These are phyloP conservation scores for Ormyrus rosae DNA, from an alignment of 2,888 invertebrate species.

Conservation along the genomic window DNA sequence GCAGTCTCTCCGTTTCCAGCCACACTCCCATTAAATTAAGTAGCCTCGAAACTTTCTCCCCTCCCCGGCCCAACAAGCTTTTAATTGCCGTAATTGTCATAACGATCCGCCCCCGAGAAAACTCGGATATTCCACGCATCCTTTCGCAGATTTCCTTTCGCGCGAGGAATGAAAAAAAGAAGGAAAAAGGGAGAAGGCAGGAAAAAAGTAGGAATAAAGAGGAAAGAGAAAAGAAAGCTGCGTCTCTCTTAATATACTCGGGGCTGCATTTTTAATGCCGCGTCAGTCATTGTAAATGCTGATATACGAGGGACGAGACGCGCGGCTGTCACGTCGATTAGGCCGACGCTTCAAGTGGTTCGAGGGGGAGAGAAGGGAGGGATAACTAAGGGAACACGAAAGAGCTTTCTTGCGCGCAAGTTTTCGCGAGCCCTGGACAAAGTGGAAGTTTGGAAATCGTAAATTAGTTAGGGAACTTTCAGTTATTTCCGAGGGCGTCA, in stretches of 20 bases:
- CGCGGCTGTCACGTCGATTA: conserved; percentile 68
- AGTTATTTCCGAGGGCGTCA: conserved; percentile 6
- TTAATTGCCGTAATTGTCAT: conserved; percentile 37
- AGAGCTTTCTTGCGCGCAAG: conserved; percentile 34
- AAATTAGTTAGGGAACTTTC: conserved; percentile 24
- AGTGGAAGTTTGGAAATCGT: conserved; percentile 11
- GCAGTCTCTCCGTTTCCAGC: too few relatives aligned
- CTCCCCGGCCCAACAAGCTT: conserved; percentile 8
- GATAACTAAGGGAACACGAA: conserved; percentile 19
- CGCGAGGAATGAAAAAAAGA: not conserved
- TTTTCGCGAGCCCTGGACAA: not conserved
- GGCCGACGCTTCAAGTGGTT: conserved; percentile 51
- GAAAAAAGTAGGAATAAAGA: too few relatives aligned
- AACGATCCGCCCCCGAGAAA: conserved; percentile 1
- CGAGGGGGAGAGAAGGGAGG: conserved; percentile 37
- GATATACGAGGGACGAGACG: conserved; percentile 62
- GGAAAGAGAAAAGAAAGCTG: too few relatives aligned
- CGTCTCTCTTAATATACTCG: conserved; percentile 38
- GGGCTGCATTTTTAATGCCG: conserved; percentile 65
- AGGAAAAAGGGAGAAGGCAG: too few relatives aligned
- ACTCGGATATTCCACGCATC: not conserved
- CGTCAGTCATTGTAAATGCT: conserved; percentile 70
- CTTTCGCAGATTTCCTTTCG: conserved; percentile 29
- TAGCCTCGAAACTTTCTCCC: conserved; percentile 27
- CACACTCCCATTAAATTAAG: conserved; percentile 10